These are phyloP conservation scores for Phortica magna DNA, from an alignment of 2,888 invertebrate species.

Conservation along the genomic window DNA sequence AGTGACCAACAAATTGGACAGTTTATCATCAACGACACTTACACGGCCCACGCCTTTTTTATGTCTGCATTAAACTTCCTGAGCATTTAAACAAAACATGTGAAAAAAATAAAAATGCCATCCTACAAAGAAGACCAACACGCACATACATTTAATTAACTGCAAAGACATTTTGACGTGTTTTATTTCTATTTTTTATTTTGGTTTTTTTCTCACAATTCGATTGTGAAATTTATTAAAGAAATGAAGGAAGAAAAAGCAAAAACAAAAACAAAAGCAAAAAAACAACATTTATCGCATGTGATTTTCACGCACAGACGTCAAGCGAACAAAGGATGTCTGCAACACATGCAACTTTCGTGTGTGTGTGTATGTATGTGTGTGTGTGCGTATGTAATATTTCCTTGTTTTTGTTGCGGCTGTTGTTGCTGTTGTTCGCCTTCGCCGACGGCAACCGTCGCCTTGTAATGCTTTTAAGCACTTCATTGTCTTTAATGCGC, in stretches of 20 bases:
- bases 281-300: neutral
- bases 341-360: neutral
- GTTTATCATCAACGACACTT: too few species aligned
- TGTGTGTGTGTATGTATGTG: too few species aligned
- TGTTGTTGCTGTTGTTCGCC: neutral
- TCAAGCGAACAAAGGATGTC: neutral
- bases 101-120: too few species aligned
- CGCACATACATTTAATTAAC: constrained; percentile 62
- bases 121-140: neutral
- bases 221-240: constrained; percentile 22
- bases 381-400: neutral
- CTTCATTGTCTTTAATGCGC: constrained; percentile 32
- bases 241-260: neutral
- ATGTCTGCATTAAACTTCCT: neutral
- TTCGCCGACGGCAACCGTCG: neutral
- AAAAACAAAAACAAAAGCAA: neutral
- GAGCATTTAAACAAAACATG: constrained; percentile 4
- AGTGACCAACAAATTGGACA: too few species aligned
- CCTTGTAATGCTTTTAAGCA: neutral
- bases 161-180: constrained; percentile 66
- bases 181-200: neutral
- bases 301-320: constrained; percentile 25
- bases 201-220: constrained; percentile 15
- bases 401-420: neutral
- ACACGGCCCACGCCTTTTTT: too few species aligned